Conservation (phyloP, 2,888 invertebrate species). For the Schizotus pectinicornis region DNA sequence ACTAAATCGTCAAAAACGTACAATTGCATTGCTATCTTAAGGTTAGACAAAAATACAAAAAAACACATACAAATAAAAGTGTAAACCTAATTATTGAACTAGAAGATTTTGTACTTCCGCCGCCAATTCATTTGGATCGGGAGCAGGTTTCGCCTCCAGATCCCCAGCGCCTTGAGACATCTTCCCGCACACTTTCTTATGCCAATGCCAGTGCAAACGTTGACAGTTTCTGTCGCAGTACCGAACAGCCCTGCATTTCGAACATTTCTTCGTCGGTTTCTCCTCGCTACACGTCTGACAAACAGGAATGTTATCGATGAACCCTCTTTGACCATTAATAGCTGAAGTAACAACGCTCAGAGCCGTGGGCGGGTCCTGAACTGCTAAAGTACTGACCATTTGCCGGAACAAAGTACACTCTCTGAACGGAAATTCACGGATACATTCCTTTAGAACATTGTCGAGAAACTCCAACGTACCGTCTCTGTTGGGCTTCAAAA, state of each 20-base stretch:
- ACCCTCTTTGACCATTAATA: slow-evolving; percentile 88
- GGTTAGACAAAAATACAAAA: slow-evolving; percentile 43
- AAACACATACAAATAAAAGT: slow-evolving; percentile 10
- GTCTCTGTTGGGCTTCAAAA: slow-evolving; percentile 76
- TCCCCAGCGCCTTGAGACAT: slow-evolving; percentile 54
- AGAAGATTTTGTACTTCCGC: slow-evolving; percentile 48
- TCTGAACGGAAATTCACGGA: slow-evolving; percentile 88
- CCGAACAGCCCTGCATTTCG: slow-evolving; percentile 90
- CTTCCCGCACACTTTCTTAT: slow-evolving; percentile 83
- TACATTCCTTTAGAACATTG: slow-evolving; percentile 80
- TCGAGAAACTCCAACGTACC: slow-evolving; percentile 70
- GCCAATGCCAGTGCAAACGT: slow-evolving; percentile 89
- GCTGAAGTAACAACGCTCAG: slow-evolving; percentile 76
- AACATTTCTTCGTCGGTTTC: slow-evolving; percentile 90
- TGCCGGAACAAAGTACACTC: slow-evolving; percentile 91
- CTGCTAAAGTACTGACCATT: slow-evolving; percentile 77
- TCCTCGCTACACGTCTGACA: slow-evolving; percentile 90
- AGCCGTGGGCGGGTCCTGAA: slow-evolving; percentile 75
- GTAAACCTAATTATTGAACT: slow-evolving; percentile 34
- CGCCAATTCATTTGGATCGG: slow-evolving; percentile 45
- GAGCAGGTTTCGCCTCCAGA: slow-evolving; percentile 31
- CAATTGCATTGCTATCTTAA: too few relatives aligned
- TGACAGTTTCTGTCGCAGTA: slow-evolving; percentile 97
- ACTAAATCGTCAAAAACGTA: too few relatives aligned
- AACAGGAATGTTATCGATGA: slow-evolving; percentile 69